phyloP scores from a whole-genome alignment of 92 coral and sea anemone genomes.

The Actinostola sp. region DNA sequence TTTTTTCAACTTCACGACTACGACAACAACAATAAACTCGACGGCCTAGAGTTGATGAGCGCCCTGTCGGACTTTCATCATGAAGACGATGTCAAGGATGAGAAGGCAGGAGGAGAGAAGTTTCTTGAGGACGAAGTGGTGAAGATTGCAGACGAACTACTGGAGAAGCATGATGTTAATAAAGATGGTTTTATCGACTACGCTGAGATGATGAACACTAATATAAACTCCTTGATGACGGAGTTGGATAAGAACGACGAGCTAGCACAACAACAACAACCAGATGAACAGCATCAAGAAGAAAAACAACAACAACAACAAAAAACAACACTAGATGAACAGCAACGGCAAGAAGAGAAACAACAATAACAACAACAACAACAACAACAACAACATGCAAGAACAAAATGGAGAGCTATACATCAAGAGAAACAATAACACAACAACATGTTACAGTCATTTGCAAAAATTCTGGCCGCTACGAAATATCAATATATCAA shows the following conservation, averaged over 20 bases:
- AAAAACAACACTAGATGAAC: constrained; percentile 7
- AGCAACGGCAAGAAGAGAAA: background rate
- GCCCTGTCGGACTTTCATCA: constrained; percentile 90
- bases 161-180: constrained; percentile 83
- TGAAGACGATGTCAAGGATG: constrained; percentile 49
- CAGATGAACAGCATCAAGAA: constrained; percentile 7
- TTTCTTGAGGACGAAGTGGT: constrained; percentile 87
- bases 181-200: constrained; percentile 88
- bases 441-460: no score
- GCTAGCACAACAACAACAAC: constrained; percentile 15
- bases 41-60: constrained; percentile 85
- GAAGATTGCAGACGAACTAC: constrained; percentile 83
- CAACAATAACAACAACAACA: constrained; percentile 8
- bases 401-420: no score
- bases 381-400: no score
- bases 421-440: no score
- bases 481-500: no score
- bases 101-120: constrained; percentile 61
- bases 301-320: constrained; percentile 30
- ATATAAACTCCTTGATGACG: constrained; percentile 79
- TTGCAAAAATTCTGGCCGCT: no score
- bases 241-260: constrained; percentile 67
- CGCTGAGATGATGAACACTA: constrained; percentile 83
- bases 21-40: constrained; percentile 90
- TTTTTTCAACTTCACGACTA: constrained; percentile 95